Evolutionary conservation across 1,140 invertebrate species (phyloP).

Genomic region (Rhynchophorus ferrugineus): DNA sequence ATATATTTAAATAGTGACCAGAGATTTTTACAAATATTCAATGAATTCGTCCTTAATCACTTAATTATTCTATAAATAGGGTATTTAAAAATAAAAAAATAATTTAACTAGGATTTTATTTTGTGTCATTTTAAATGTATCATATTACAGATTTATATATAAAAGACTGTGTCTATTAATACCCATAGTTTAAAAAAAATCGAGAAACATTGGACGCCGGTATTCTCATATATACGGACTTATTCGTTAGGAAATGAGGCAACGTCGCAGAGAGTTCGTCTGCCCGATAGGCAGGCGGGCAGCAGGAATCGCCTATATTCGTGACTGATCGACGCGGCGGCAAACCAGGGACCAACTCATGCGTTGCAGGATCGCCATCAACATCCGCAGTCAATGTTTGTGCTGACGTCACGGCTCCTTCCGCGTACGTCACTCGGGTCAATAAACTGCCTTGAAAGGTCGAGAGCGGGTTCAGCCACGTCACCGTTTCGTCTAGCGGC

Average conservation of each 20-base stretch:
- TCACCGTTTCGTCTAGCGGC: slow-evolving; percentile 26
- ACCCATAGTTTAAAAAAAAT: too few relatives aligned
- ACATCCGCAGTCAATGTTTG: slow-evolving; percentile 31
- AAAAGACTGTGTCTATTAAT: too few relatives aligned
- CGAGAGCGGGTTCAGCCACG: slow-evolving; percentile 22
- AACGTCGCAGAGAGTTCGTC: slow-evolving; percentile 9
- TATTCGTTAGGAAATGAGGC: slow-evolving; percentile 4
- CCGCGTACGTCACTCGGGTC: slow-evolving; percentile 38
- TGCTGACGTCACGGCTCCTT: slow-evolving; percentile 37
- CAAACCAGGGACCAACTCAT: slow-evolving; percentile 11
- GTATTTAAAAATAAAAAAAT: too few relatives aligned
- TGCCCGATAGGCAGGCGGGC: slow-evolving; percentile 2
- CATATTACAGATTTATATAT: too few relatives aligned
- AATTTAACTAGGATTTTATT: too few relatives aligned
- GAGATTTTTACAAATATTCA: too few relatives aligned
- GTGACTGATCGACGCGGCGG: slow-evolving; percentile 5
- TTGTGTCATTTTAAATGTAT: too few relatives aligned
- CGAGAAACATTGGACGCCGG: too few relatives aligned
- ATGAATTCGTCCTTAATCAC: too few relatives aligned
- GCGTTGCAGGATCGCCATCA: slow-evolving; percentile 16
- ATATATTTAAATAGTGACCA: too few relatives aligned
- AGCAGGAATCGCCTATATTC: slow-evolving; percentile 3
- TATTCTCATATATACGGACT: too few relatives aligned
- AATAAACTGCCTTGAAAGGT: slow-evolving; percentile 42
- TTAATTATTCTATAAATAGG: too few relatives aligned